These are phyloP conservation scores for Rhodinocichla rosea DNA, from an alignment of 2,113 vertebrate genomes.

Conservation along the genomic window DNA sequence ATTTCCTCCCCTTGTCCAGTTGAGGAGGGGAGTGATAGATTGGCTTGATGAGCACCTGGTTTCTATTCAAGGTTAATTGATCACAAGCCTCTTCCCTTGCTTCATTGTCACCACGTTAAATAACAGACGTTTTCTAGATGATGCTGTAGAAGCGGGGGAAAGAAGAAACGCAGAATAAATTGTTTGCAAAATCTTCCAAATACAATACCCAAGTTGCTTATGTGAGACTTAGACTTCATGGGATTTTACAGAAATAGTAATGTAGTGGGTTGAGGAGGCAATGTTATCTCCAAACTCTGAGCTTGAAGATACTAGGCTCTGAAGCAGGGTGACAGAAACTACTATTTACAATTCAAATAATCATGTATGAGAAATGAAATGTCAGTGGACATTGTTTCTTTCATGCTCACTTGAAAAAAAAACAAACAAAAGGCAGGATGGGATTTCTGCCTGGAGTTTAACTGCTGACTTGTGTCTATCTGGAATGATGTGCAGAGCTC, in stretches of 20 bases:
- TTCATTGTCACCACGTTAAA: not conserved
- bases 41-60: not conserved
- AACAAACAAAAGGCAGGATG: not conserved
- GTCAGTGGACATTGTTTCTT: not conserved
- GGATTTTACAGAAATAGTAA: not conserved
- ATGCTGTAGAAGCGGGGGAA: not conserved
- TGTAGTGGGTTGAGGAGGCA: not conserved
- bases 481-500: not conserved
- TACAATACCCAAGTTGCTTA: not conserved
- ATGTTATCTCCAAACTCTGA: not conserved
- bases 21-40: not conserved
- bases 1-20: not conserved
- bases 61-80: not conserved
- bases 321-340: not conserved
- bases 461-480: not conserved
- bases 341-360: not conserved
- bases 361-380: not conserved
- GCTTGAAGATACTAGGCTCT: not conserved
- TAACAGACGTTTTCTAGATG: not conserved
- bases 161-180: not conserved
- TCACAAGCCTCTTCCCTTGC: not conserved
- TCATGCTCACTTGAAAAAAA: not conserved
- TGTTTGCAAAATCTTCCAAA: not conserved
- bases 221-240: not conserved
- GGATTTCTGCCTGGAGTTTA: not conserved